Evolutionary conservation across 2,888 invertebrate genomes (phyloP).

Genomic region (Thereva unica): DNA sequence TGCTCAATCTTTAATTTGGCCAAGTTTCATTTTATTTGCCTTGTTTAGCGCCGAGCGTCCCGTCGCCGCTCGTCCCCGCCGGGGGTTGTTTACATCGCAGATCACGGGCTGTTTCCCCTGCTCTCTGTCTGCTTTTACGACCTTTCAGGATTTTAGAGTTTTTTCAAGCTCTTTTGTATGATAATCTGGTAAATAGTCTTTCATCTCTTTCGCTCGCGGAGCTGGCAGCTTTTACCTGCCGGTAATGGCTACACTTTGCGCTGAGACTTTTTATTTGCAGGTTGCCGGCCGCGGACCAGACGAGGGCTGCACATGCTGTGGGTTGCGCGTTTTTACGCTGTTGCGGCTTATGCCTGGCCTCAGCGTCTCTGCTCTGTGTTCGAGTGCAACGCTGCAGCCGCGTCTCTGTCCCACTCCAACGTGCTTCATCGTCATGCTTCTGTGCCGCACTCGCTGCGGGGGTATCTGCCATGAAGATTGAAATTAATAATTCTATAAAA

Average conservation of each 20-base stretch:
- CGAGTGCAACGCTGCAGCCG: no score
- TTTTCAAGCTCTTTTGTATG: slow-evolving; percentile 36
- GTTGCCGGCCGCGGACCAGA: not conserved
- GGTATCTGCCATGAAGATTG: no score
- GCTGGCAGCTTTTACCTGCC: not conserved
- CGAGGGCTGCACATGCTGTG: no score
- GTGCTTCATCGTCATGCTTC: no score
- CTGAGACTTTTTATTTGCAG: not conserved
- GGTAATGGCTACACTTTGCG: not conserved
- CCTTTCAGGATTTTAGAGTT: slow-evolving; percentile 25
- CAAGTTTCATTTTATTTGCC: slow-evolving; percentile 36
- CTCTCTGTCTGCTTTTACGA: slow-evolving; percentile 28
- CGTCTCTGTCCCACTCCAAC: no score
- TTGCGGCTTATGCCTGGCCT: no score
- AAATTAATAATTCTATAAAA: no score
- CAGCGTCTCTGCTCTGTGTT: not conserved
- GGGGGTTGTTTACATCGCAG: slow-evolving; percentile 23
- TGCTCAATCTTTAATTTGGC: slow-evolving; percentile 40
- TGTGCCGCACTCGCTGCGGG: no score
- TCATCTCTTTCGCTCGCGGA: slow-evolving; percentile 33
- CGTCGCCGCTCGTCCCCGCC: slow-evolving; percentile 14
- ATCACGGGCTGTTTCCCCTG: slow-evolving; percentile 24
- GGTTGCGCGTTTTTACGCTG: no score
- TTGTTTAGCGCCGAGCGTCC: slow-evolving; percentile 17
- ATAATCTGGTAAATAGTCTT: slow-evolving; percentile 35